A percentile compares a stretch with the other conserved stretches of the same genome.
Evolutionary conservation across 2,797 vertebrate species (phyloP).

Genomic region (Halcyon badia): DNA sequence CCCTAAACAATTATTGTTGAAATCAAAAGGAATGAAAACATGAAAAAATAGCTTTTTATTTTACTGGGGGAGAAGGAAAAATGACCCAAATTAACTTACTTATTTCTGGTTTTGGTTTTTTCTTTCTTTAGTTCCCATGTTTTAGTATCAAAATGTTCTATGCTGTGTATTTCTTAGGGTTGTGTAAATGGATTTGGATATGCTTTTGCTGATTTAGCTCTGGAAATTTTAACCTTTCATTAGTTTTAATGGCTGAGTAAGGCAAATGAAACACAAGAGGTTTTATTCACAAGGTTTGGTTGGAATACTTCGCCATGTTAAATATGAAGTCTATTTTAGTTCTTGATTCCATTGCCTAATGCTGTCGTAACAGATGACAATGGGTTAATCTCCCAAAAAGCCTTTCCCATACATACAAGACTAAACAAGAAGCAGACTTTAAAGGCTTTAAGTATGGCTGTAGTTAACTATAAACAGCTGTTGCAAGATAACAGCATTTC

Average conservation of each 20-base stretch:
- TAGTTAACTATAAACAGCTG: conserved; percentile 85
- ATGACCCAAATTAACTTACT: neutral
- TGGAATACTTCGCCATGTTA: neutral
- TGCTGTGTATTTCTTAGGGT: conserved; percentile 17
- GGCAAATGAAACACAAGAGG: neutral
- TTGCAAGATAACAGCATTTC: conserved; percentile 80
- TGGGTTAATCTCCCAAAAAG: conserved; percentile 67
- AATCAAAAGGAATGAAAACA: conserved; percentile 30
- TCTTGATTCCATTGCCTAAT: neutral
- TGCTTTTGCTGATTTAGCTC: conserved; percentile 65
- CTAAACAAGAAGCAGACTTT: conserved; percentile 77
- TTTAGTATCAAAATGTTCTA: conserved; percentile 35
- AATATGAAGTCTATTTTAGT: neutral
- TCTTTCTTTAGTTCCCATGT: neutral
- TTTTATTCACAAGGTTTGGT: neutral
- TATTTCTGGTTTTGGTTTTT: neutral
- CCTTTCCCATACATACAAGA: conserved; percentile 60
- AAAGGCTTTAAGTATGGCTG: conserved; percentile 77
- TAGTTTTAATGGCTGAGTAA: conserved; percentile 7
- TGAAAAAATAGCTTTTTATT: neutral
- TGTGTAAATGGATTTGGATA: conserved; percentile 61
- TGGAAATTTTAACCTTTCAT: conserved; percentile 76
- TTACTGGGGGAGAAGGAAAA: neutral
- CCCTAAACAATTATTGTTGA: conserved; percentile 26
- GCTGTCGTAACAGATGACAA: neutral